phyloP scores from a whole-genome alignment of 35 echinoderm and acorn worm genomes.

The Apostichopus californicus region DNA sequence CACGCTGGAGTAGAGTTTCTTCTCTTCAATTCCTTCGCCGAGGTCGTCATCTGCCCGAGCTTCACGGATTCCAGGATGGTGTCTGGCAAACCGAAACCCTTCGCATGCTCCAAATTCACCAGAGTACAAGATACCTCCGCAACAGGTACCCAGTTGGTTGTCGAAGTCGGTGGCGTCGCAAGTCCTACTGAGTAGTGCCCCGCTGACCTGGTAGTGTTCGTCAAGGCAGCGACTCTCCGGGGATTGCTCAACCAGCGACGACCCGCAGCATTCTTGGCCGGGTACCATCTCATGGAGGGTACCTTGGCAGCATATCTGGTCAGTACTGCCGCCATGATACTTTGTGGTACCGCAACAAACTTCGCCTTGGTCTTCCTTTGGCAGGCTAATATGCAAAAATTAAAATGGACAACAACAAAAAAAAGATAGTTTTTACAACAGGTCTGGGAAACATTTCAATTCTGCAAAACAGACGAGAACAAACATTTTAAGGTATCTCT shows the following conservation, averaged over 20 bases:
- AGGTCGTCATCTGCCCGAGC: not conserved
- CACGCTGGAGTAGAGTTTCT: not conserved
- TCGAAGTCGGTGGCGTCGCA: not conserved
- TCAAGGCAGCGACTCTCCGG: not conserved
- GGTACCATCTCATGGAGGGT: slow-evolving; percentile 7
- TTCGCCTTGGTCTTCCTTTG: not conserved
- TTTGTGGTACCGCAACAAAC: slow-evolving; percentile 14
- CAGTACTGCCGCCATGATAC: not conserved
- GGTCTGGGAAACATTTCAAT: too few relatives aligned
- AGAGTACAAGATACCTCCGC: not conserved
- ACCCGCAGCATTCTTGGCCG: slow-evolving; percentile 14
- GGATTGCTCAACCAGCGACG: not conserved
- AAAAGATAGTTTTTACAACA: too few relatives aligned
- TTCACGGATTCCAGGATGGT: not conserved
- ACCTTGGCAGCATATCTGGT: not conserved
- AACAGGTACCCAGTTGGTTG: not conserved
- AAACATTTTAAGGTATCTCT: too few relatives aligned
- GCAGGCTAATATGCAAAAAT: not conserved
- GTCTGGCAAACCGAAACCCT: not conserved
- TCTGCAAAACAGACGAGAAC: too few relatives aligned
- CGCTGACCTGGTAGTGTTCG: not conserved
- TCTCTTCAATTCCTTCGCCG: not conserved
- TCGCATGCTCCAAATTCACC: slow-evolving; percentile 9
- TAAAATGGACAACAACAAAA: not conserved
- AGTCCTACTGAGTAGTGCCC: not conserved